Percentiles rank a stretch among this genome's conserved stretches.
Evolutionary conservation across 2,888 invertebrate species (phyloP).

Genomic region (Mesorhabditis sp.): DNA sequence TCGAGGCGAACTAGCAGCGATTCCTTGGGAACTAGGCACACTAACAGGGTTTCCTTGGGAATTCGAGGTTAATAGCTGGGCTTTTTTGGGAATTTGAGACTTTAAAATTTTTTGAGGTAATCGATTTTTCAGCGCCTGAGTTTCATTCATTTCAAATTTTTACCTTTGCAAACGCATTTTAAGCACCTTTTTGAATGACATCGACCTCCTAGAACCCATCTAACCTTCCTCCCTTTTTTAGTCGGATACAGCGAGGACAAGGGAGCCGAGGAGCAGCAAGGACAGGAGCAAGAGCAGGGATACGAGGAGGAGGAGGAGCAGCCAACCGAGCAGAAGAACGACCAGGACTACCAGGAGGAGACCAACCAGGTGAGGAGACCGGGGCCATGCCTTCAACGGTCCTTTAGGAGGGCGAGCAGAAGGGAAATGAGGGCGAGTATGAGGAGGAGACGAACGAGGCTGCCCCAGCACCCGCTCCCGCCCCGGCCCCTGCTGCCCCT

Average conservation of each 20-base stretch:
- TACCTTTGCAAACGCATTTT: too few species aligned
- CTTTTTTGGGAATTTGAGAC: too few species aligned
- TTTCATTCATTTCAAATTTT: too few species aligned
- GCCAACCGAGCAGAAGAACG: neutral
- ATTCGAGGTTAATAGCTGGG: too few species aligned
- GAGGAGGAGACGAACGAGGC: neutral
- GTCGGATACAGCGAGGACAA: neutral
- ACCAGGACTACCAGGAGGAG: constrained; percentile 6
- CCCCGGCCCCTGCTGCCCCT: neutral
- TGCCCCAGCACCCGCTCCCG: constrained; percentile 1
- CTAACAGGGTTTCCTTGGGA: too few species aligned
- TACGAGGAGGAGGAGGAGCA: neutral
- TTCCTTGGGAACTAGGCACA: too few species aligned
- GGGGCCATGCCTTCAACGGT: neutral
- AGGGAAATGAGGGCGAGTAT: neutral
- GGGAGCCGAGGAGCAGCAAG: neutral
- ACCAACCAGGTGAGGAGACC: neutral
- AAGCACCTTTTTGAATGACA: too few species aligned
- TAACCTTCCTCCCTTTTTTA: neutral
- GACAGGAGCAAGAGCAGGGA: neutral
- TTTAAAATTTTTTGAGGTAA: too few species aligned
- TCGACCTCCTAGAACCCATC: too few species aligned
- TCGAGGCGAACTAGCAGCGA: too few species aligned
- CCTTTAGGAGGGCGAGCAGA: neutral
- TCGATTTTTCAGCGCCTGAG: too few species aligned